Conservation (phyloP, 1,140 invertebrate genomes). For the Drosophila arawakana region DNA sequence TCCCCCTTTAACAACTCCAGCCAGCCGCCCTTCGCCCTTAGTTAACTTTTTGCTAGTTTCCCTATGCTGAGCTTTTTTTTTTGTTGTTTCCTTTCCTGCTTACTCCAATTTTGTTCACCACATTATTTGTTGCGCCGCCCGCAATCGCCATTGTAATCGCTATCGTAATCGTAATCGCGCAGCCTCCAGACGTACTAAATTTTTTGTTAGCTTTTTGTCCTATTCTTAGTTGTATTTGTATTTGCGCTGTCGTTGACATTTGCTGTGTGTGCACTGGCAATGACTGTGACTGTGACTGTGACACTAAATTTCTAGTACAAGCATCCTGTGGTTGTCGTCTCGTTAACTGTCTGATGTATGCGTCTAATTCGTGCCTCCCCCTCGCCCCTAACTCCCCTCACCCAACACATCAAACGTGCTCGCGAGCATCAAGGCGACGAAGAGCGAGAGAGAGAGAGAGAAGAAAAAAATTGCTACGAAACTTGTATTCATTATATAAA, state of each 20-base stretch:
- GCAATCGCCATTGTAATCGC: slow-evolving; percentile 48
- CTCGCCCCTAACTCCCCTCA: not conserved
- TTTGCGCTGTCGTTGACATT: slow-evolving; percentile 37
- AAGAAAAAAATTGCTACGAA: slow-evolving; percentile 20
- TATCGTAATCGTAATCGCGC: slow-evolving; percentile 34
- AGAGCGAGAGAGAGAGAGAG: not conserved
- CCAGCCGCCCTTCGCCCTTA: slow-evolving; percentile 48
- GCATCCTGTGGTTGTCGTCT: slow-evolving; percentile 35
- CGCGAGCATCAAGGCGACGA: slow-evolving; percentile 10
- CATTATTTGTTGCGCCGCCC: slow-evolving; percentile 74
- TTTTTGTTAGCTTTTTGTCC: not conserved
- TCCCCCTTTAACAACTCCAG: not conserved
- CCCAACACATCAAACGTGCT: slow-evolving; percentile 1
- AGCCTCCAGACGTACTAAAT: slow-evolving; percentile 44
- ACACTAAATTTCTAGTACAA: slow-evolving; percentile 60
- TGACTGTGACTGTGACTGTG: slow-evolving; percentile 80
- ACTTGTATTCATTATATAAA: slow-evolving; percentile 64
- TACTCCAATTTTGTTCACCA: slow-evolving; percentile 23
- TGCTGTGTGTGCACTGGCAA: slow-evolving; percentile 68
- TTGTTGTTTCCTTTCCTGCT: not conserved
- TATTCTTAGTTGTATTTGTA: slow-evolving; percentile 4
- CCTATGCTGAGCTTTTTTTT: slow-evolving; percentile 40
- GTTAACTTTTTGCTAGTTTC: slow-evolving; percentile 80
- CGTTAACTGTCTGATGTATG: slow-evolving; percentile 36
- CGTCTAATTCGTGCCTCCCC: slow-evolving; percentile 13